Percentiles rank a stretch among this genome's conserved stretches.
These are phyloP conservation scores for Clarias gariepinus DNA, from an alignment of 2,113 vertebrate genomes.

Conservation along the genomic window DNA sequence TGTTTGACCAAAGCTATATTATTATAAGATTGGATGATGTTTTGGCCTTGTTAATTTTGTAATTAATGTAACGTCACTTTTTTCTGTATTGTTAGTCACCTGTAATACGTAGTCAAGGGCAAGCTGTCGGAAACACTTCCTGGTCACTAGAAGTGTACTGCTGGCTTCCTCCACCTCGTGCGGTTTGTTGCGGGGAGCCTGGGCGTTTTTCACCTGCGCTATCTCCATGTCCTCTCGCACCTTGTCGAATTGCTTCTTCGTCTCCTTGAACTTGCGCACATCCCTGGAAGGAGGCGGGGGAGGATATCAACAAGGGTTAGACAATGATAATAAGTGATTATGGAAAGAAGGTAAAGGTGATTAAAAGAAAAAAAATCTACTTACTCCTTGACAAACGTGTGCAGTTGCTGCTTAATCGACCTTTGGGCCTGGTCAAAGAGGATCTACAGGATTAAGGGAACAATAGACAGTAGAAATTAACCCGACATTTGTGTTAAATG, in stretches of 20 bases:
- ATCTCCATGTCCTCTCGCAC: slow-evolving; percentile 95
- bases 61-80: too few relatives aligned
- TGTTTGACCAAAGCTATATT: background rate
- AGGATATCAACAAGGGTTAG: background rate
- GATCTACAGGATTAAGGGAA: slow-evolving; percentile 75
- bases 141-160: slow-evolving; percentile 82
- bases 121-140: slow-evolving; percentile 94
- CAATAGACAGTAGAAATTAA: background rate
- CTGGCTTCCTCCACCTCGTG: slow-evolving; percentile 94
- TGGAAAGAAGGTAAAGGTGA: background rate
- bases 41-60: background rate
- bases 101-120: slow-evolving; percentile 95
- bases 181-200: slow-evolving; percentile 89
- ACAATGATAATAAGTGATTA: background rate
- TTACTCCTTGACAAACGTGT: slow-evolving; percentile 98
- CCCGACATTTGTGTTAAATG: background rate
- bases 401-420: slow-evolving; percentile 96
- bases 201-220: slow-evolving; percentile 92
- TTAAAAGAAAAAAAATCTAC: slow-evolving; percentile 61
- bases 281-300: slow-evolving; percentile 73
- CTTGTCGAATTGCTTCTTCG: slow-evolving; percentile 97
- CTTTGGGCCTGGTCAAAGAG: slow-evolving; percentile 98
- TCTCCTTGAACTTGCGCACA: slow-evolving; percentile 95
- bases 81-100: slow-evolving; percentile 72
- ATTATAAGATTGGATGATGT: background rate